Evolutionary conservation across 1,140 invertebrate species (phyloP).

Genomic region (Orchesella cincta): DNA sequence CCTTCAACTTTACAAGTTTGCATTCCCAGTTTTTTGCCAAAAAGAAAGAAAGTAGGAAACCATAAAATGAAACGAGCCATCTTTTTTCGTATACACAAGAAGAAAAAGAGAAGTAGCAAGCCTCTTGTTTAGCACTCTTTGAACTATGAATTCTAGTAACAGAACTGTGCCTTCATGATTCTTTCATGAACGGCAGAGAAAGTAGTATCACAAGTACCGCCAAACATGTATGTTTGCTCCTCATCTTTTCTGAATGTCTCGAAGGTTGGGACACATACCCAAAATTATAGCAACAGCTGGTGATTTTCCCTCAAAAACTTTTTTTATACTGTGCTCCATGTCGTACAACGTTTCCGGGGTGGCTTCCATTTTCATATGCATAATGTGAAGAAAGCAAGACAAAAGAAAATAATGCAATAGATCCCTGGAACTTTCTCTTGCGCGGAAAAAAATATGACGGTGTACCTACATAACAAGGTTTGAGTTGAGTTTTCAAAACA

Average conservation of each 20-base stretch:
- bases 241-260: not conserved
- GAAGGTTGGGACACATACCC: not conserved
- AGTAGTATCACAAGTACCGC: not conserved
- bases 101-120: not conserved
- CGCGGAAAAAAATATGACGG: too few relatives aligned
- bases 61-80: slow-evolving; percentile 26
- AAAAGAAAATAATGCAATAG: not conserved
- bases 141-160: not conserved
- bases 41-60: slow-evolving; percentile 17
- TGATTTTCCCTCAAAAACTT: not conserved
- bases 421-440: too few relatives aligned
- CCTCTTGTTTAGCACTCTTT: not conserved
- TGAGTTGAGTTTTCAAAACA: too few relatives aligned
- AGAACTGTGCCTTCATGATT: slow-evolving; percentile 20
- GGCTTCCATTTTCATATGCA: not conserved
- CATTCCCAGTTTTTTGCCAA: not conserved
- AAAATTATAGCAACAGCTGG: not conserved
- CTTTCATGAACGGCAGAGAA: not conserved
- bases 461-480: too few relatives aligned
- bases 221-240: not conserved
- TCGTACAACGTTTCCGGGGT: not conserved
- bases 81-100: not conserved
- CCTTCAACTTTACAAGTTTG: not conserved
- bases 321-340: not conserved
- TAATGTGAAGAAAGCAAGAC: not conserved